Evolutionary conservation across 1,140 invertebrate species (phyloP).

Genomic region (Drosophila varians): DNA sequence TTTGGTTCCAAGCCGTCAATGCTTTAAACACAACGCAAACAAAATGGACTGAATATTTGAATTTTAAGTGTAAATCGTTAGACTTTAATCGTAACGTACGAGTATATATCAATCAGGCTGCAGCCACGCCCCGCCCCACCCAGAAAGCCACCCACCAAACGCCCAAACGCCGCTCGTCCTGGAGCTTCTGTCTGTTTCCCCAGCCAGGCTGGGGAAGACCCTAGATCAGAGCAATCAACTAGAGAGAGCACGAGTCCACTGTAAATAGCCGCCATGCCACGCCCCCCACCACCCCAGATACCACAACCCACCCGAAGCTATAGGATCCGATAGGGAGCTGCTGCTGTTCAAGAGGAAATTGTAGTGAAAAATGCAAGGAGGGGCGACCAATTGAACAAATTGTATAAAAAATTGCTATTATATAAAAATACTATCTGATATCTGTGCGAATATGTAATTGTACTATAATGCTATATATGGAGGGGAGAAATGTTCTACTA

Average conservation of each 20-base stretch:
- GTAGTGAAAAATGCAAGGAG: neutral
- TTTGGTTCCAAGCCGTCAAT: constrained; percentile 83
- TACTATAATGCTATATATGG: constrained; percentile 6
- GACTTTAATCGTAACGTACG: constrained; percentile 79
- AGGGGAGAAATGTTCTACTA: constrained; percentile 39
- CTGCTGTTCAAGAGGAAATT: constrained; percentile 30
- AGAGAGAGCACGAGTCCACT: constrained; percentile 40
- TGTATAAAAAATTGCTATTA: constrained; percentile 69
- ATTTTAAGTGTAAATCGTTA: constrained; percentile 83
- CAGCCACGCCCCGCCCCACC: constrained; percentile 50
- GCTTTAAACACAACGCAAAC: constrained; percentile 83
- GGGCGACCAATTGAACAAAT: constrained; percentile 67
- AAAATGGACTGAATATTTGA: constrained; percentile 84
- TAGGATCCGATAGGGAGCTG: constrained; percentile 18
- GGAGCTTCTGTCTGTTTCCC: constrained; percentile 53
- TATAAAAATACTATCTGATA: constrained; percentile 41
- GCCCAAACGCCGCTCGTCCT: constrained; percentile 9
- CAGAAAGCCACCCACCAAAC: constrained; percentile 3
- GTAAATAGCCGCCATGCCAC: constrained; percentile 62
- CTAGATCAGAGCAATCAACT: constrained; percentile 46
- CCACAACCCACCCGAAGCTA: constrained; percentile 6
- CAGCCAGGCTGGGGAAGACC: constrained; percentile 70
- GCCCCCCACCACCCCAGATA: neutral
- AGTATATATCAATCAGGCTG: constrained; percentile 44
- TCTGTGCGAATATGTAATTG: constrained; percentile 38